Evolutionary conservation across 2,797 vertebrate genomes (phyloP), one percentile per base, ranked within the genome.

Genomic region (Betta splendens): DNA sequence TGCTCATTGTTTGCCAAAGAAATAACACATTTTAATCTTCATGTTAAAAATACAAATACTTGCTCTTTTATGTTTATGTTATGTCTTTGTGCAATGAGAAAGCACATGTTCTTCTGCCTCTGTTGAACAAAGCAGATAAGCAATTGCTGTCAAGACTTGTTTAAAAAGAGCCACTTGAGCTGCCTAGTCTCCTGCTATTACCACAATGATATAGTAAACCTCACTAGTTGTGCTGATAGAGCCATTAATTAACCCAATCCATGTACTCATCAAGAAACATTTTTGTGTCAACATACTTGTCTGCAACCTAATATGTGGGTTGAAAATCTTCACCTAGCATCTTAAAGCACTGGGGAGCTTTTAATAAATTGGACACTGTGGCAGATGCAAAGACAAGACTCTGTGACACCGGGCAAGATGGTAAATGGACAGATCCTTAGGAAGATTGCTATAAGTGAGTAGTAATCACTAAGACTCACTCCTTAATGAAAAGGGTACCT

Each of bases 161-260:
- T 23, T 40, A 47, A 49, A 9, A 59, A 17, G 31, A 63, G 53
- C 31, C 57, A 64, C 58, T 64, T 31, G 49, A 59, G 71, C 39
- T 44, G 7, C 64, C 36, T 68, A 43, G 65, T 63, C 52, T 44
- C 38, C 35, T 9, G 0, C 51, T 43, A 48, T 78, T 51, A 67
- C 73, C 62, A 38, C 56, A 40, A n/a, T 80, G 72, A 78, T 64
- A 36, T 64, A 83, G 77, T 66, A 65, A 36, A 47, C 58, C 63
- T 52, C 45, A 54, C 6, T 44, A 56, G 68, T 62, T 49, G 35
- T 26, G 20, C 40, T 64, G 71, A 73, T 48, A 37, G 40, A 59
- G 49, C 56, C 53, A 65, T 73, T 80, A 55, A 73, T 77, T 73
- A 75, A 59, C 49, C 62, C 28, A 37, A 69, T 49, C 48, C 23